Evolutionary conservation across 1,140 invertebrate genomes (phyloP), one percentile per base, ranked within the genome.

Genomic region (Elymnias hypermnestra): DNA sequence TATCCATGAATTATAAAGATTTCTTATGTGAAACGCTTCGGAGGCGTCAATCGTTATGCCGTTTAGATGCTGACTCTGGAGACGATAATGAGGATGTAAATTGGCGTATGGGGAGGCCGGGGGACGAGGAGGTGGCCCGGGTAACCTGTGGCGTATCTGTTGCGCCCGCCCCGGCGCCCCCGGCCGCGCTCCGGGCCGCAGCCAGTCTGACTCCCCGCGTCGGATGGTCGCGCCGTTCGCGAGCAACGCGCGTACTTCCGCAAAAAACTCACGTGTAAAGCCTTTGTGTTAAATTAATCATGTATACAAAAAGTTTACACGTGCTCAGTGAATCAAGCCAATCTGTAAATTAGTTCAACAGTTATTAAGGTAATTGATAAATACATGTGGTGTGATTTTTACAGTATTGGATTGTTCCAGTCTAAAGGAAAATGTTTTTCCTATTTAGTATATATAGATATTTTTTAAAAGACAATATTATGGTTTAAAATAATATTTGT

Each of bases 111-210:
- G 57, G 12, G 38, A 33, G 58, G 50, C 38, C 53, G 61, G 47
- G 38, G 52, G 15, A 35, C 36, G 56, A 28, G 42, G 50, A 45
- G 62, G 63, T 55, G 57, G 56, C 58, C 68, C 66, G 64, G 69
- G 69, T 65, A 83, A 83, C 79, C 79, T 83, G 79, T 83, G 68
- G 78, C 76, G 71, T 78, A 78, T 76, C 74, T 82, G 77, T 82
- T 82, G 77, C 77, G 72, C 74, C 62, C 63, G 63, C 64, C 63
- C 66, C 60, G 53, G 53, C 51, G 43, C 57, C 52, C 44, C 55
- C 52, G 52, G 46, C 29, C 44, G 44, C 57, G 55, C 45, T 49
- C 58, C 64, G 51, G 60, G 49, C 64, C 63, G 57, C 64, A 58
- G 67, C 42, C 67, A 73, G 68, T 73, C 58, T 58, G 63, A 63